A percentile compares a stretch with the other conserved stretches of the same genome.
Conservation (phyloP, 2,113 vertebrate species). For the Crotalus horridus region DNA sequence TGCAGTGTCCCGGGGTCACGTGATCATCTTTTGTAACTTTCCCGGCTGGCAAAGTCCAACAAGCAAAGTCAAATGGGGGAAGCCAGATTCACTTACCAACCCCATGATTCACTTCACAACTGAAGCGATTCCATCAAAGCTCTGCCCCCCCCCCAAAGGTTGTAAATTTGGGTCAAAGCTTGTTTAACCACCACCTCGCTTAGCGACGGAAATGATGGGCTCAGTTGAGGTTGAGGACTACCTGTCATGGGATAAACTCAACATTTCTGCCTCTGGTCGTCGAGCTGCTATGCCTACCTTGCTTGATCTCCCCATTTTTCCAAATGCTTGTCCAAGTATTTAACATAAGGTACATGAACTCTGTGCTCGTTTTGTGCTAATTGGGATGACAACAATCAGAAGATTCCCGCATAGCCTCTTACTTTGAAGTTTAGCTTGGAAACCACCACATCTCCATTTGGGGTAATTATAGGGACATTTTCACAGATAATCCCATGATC, state of each 20-base stretch:
- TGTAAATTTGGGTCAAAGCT: no score
- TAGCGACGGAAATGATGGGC: no score
- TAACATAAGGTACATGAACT: conserved; percentile 70
- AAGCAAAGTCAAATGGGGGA: no score
- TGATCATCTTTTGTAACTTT: no score
- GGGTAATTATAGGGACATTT: conserved; percentile 96
- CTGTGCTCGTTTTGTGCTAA: conserved; percentile 68
- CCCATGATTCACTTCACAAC: no score
- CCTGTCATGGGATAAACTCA: conserved; percentile 47
- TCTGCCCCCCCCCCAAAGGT: no score
- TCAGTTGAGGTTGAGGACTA: background rate
- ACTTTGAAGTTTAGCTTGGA: conserved; percentile 94
- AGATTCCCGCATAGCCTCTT: conserved; percentile 73
- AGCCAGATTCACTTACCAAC: no score
- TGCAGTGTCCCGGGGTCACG: no score
- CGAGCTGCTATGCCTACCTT: conserved; percentile 69
- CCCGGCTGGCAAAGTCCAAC: no score
- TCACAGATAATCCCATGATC: conserved; percentile 96
- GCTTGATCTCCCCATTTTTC: conserved; percentile 71
- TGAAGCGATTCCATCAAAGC: no score
- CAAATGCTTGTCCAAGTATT: conserved; percentile 69
- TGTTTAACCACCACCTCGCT: no score
- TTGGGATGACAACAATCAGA: conserved; percentile 71
- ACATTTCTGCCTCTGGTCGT: conserved; percentile 50
- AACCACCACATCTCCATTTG: conserved; percentile 93